Percentiles rank a stretch among this genome's conserved stretches.
Evolutionary conservation across 2,113 vertebrate genomes (phyloP).

Genomic region (Ondatra zibethicus): DNA sequence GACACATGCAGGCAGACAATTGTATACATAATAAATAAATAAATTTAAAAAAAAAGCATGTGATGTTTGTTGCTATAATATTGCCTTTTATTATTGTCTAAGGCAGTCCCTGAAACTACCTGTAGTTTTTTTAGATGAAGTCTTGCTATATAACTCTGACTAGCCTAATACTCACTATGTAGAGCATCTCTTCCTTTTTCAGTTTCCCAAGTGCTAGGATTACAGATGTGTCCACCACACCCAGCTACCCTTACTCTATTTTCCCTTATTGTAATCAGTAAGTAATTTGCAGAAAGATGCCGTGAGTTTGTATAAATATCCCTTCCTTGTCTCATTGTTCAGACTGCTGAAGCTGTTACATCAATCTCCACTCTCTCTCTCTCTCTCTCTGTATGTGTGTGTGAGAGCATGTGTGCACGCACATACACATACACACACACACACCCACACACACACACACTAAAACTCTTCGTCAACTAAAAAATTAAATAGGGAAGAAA

Average conservation of each 20-base stretch:
- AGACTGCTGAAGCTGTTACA: not conserved
- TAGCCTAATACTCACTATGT: not conserved
- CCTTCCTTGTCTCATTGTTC: slow-evolving; percentile 2
- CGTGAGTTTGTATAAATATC: not conserved
- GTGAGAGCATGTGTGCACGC: too few species aligned
- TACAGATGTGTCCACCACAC: not conserved
- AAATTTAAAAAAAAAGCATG: not conserved
- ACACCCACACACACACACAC: too few species aligned
- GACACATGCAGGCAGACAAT: too few species aligned
- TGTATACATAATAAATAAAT: too few species aligned
- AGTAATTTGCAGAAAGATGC: not conserved
- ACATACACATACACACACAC: fast-evolving
- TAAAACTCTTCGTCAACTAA: not conserved
- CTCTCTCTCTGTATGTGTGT: not conserved
- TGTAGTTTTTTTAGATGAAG: not conserved
- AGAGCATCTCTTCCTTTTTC: not conserved
- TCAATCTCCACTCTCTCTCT: not conserved
- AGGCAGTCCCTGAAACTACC: not conserved
- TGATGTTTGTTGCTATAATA: not conserved
- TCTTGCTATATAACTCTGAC: not conserved
- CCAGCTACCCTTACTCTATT: not conserved
- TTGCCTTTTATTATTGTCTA: not conserved
- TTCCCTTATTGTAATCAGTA: not conserved
- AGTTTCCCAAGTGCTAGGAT: not conserved
- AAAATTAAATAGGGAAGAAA: not conserved